These are phyloP conservation scores for Cabera pusaria DNA, from an alignment of 2,888 invertebrate species.

Conservation along the genomic window DNA sequence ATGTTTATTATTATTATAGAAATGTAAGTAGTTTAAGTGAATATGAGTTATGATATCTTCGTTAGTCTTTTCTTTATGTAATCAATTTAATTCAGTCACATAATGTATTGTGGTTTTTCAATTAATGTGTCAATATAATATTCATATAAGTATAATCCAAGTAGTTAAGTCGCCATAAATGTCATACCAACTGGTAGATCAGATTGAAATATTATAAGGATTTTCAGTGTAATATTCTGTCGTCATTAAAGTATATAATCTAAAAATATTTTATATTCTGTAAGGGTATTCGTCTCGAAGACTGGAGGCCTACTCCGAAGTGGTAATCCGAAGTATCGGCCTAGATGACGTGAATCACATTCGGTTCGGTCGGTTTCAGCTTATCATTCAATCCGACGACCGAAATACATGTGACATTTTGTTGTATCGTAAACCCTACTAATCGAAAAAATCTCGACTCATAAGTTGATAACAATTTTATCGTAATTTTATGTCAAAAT, in stretches of 20 bases:
- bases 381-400: too few species aligned
- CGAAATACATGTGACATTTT: too few species aligned
- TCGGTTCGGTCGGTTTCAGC: too few species aligned
- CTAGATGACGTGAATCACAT: too few species aligned
- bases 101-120: slow-evolving; percentile 63
- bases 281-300: slow-evolving; percentile 1
- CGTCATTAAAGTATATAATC: slow-evolving; percentile 72
- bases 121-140: slow-evolving; percentile 71
- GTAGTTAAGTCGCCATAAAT: slow-evolving; percentile 67
- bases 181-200: slow-evolving; percentile 66
- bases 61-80: slow-evolving; percentile 32
- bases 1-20: slow-evolving; percentile 60
- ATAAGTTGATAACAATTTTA: too few species aligned
- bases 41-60: slow-evolving; percentile 44
- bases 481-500: too few species aligned
- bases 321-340: too few species aligned
- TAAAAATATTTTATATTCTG: slow-evolving; percentile 32
- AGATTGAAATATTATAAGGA: slow-evolving; percentile 61
- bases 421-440: too few species aligned
- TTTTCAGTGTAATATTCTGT: slow-evolving; percentile 75
- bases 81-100: slow-evolving; percentile 40
- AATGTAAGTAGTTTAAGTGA: slow-evolving; percentile 47
- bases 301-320: not conserved
- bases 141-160: slow-evolving; percentile 56
- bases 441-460: too few species aligned